Evolutionary conservation across 1,140 invertebrate genomes (phyloP).

Genomic region (Maconellicoccus hirsutus): DNA sequence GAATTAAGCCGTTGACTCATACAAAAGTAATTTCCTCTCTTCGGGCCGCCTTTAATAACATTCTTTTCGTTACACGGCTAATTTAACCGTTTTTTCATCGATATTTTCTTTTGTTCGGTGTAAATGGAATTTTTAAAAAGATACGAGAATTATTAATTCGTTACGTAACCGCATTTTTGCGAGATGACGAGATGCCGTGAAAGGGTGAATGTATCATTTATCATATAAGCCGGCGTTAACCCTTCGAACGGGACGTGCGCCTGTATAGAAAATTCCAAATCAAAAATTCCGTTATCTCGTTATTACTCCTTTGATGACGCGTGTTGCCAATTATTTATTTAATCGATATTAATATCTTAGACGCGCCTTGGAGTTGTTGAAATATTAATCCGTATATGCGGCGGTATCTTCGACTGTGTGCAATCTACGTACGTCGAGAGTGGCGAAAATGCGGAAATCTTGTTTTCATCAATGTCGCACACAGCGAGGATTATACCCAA

Average conservation of each 20-base stretch:
- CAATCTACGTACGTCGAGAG: too few species aligned
- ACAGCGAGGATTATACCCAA: too few species aligned
- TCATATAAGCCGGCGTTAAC: too few species aligned
- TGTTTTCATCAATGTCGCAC: too few species aligned
- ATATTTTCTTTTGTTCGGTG: not conserved
- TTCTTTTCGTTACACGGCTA: conserved; percentile 7
- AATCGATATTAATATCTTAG: not conserved
- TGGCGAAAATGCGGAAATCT: too few species aligned
- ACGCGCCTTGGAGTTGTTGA: not conserved
- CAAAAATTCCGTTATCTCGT: not conserved
- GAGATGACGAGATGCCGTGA: too few species aligned
- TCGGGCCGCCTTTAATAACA: not conserved
- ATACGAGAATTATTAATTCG: not conserved
- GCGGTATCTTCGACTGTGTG: too few species aligned
- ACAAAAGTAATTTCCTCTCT: not conserved
- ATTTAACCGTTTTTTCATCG: not conserved
- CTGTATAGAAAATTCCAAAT: not conserved
- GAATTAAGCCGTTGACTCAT: conserved; percentile 7
- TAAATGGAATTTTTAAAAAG: conserved; percentile 5
- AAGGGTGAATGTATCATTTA: too few species aligned
- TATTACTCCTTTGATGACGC: not conserved
- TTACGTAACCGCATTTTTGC: not conserved
- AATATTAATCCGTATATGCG: not conserved
- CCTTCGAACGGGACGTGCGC: too few species aligned
- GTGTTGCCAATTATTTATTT: not conserved